These are phyloP conservation scores for Galaxea fascicularis DNA, from an alignment of 92 coral and sea anemone genomes.

Conservation along the genomic window DNA sequence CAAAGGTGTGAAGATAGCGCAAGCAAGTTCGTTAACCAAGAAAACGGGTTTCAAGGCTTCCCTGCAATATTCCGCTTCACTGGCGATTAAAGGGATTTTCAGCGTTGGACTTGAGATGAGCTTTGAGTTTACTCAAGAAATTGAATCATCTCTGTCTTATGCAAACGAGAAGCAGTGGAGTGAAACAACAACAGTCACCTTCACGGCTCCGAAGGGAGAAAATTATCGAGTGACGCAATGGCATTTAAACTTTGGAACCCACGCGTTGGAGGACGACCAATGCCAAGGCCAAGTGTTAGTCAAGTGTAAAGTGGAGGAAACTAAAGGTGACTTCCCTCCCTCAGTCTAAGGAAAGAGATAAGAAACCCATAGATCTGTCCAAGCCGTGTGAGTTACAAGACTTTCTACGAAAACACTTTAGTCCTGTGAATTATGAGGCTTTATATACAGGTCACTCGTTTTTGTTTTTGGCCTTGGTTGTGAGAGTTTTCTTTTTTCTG, in stretches of 20 bases:
- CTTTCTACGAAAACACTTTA: background rate
- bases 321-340: background rate
- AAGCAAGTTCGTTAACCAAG: conserved; percentile 12
- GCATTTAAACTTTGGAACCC: background rate
- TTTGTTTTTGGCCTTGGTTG: conserved; percentile 8
- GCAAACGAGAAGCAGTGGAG: conserved; percentile 11
- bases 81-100: background rate
- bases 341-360: background rate
- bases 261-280: background rate
- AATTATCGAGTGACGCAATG: conserved; percentile 34
- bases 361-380: background rate
- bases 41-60: conserved; percentile 12
- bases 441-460: background rate
- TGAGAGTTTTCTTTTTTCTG: conserved; percentile 6
- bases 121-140: background rate
- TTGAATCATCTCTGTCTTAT: conserved; percentile 14
- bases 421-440: conserved; percentile 8
- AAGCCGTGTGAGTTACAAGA: background rate
- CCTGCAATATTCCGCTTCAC: background rate
- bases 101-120: background rate
- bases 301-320: background rate
- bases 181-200: conserved; percentile 6
- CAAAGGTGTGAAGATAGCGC: conserved; percentile 17
- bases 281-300: conserved; percentile 1
- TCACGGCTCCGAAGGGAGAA: conserved; percentile 22